These are phyloP conservation scores for Eremophila alpestris DNA, from an alignment of 2,797 vertebrate genomes.

Conservation along the genomic window DNA sequence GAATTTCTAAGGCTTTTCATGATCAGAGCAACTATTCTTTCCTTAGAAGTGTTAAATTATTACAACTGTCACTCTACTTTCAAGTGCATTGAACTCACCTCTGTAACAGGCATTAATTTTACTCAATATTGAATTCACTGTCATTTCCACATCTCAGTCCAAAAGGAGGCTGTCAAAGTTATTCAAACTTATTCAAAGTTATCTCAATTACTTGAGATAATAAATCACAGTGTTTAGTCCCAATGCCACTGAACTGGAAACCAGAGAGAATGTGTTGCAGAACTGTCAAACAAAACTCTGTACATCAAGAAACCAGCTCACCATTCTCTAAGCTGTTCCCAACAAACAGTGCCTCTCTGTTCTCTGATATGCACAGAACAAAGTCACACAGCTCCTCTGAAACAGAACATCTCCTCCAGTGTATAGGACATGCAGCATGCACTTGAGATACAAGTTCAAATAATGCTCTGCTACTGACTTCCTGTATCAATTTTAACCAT, in stretches of 20 bases:
- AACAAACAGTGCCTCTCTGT: background rate
- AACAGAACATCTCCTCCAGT: background rate
- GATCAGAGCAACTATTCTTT: constrained; percentile 11
- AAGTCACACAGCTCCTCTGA: background rate
- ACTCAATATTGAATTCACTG: constrained; percentile 46
- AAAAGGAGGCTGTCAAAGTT: constrained; percentile 14
- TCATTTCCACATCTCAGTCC: background rate
- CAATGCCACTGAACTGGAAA: background rate
- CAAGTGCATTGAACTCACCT: background rate
- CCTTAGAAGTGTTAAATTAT: constrained; percentile 15
- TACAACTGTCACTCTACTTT: constrained; percentile 23
- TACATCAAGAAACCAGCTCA: accelerated
- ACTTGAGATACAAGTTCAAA: background rate
- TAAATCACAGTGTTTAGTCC: constrained; percentile 22
- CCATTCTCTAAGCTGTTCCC: background rate
- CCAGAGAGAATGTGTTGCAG: background rate
- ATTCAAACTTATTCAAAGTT: background rate
- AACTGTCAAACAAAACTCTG: background rate
- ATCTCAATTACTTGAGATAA: constrained; percentile 1
- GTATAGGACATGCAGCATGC: background rate
- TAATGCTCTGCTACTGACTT: background rate
- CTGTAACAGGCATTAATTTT: constrained; percentile 23
- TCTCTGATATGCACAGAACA: background rate
- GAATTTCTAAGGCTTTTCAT: constrained; percentile 38
- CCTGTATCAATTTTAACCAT: background rate